A percentile compares a stretch with the other conserved stretches of the same genome.
These are phyloP conservation scores for Mercenaria mercenaria DNA, from an alignment of 1,140 invertebrate species.

Conservation along the genomic window DNA sequence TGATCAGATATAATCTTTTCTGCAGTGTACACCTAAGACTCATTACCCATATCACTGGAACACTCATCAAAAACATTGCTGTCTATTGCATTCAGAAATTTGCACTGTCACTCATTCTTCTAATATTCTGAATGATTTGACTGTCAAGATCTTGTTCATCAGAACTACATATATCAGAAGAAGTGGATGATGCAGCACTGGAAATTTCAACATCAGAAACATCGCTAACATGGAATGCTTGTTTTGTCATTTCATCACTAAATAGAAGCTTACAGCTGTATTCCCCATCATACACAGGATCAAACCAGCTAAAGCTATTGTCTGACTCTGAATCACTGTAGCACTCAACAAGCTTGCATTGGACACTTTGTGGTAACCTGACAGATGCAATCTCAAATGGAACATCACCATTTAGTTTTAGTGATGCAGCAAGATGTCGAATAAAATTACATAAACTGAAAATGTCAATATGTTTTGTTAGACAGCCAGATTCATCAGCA, in stretches of 20 bases:
- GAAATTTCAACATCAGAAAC: background rate
- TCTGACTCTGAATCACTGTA: background rate
- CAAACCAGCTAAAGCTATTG: background rate
- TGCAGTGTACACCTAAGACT: background rate
- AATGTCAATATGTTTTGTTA: background rate
- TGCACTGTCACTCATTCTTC: background rate
- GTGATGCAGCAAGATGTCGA: background rate
- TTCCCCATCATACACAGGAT: slow-evolving; percentile 14
- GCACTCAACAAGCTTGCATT: background rate
- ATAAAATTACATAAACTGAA: slow-evolving; percentile 9
- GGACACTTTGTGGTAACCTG: background rate
- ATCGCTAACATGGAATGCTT: background rate
- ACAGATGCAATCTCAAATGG: background rate
- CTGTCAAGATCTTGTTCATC: background rate
- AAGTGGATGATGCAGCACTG: too few species aligned
- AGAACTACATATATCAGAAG: background rate
- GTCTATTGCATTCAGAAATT: background rate
- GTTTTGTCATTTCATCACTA: background rate
- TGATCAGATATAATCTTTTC: background rate
- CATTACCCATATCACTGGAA: background rate
- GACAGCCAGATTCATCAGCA: background rate
- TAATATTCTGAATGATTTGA: background rate
- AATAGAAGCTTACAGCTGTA: slow-evolving; percentile 13
- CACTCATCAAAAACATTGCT: background rate
- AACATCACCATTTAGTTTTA: background rate